Evolutionary conservation across 2,888 invertebrate genomes (phyloP).

Genomic region (Acleris holmiana): DNA sequence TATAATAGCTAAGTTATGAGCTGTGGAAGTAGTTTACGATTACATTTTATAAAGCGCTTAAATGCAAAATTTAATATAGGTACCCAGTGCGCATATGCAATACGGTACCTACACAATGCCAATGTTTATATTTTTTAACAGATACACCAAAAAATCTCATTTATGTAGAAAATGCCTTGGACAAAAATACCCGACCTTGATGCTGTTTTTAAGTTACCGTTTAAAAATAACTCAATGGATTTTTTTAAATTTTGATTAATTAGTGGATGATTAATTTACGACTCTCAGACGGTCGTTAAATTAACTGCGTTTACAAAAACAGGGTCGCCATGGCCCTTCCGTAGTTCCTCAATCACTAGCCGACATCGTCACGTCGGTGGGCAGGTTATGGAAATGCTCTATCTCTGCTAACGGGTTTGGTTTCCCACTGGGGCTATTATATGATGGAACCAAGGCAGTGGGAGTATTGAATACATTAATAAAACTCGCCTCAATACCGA

Average conservation of each 20-base stretch:
- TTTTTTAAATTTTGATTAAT: slow-evolving; percentile 2
- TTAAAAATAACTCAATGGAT: neutral
- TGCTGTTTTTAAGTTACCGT: neutral
- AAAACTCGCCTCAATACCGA: too few species aligned
- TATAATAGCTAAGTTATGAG: too few species aligned
- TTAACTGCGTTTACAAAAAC: neutral
- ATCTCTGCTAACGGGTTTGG: slow-evolving; percentile 14
- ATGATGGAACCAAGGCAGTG: too few species aligned
- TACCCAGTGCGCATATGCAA: too few species aligned
- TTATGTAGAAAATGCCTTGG: too few species aligned
- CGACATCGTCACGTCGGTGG: neutral
- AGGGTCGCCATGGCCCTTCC: slow-evolving; percentile 11
- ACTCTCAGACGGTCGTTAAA: slow-evolving; percentile 11
- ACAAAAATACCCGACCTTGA: neutral
- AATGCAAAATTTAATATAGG: too few species aligned
- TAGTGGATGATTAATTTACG: slow-evolving; percentile 20
- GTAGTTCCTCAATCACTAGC: neutral
- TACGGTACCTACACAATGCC: too few species aligned
- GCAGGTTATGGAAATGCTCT: slow-evolving; percentile 5
- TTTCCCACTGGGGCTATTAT: neutral
- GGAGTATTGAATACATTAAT: too few species aligned
- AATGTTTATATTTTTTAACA: too few species aligned
- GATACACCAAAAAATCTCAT: too few species aligned
- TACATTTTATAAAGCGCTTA: too few species aligned
- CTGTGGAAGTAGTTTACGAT: too few species aligned